Evolutionary conservation across 1,140 invertebrate genomes (phyloP).

Genomic region (Nymphalis io): DNA sequence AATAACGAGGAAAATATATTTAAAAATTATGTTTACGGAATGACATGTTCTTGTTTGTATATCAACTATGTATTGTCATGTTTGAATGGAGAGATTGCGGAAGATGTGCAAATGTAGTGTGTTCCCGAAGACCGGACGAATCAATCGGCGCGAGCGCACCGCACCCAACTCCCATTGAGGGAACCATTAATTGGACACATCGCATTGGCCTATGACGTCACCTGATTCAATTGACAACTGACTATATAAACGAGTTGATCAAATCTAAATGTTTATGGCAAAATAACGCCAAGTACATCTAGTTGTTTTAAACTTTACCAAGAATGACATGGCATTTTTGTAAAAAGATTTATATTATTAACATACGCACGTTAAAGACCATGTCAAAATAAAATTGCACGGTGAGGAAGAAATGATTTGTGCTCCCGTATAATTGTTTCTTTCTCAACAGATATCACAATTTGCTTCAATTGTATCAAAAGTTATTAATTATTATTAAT

Average conservation of each 20-base stretch:
- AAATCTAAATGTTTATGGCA: conserved; percentile 3
- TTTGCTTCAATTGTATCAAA: too few relatives aligned
- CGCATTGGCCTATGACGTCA: conserved; percentile 49
- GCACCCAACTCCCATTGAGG: conserved; percentile 60
- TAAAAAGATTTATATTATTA: conserved; percentile 49
- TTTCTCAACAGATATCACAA: too few relatives aligned
- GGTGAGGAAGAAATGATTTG: conserved; percentile 19
- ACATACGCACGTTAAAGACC: conserved; percentile 46
- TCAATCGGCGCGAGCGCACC: conserved; percentile 65
- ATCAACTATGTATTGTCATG: conserved; percentile 21
- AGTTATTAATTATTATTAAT: too few relatives aligned
- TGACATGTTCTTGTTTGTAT: not conserved
- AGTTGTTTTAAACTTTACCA: not conserved
- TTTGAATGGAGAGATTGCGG: conserved; percentile 58
- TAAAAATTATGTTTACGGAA: too few relatives aligned
- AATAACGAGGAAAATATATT: not conserved
- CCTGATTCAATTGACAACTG: conserved; percentile 38
- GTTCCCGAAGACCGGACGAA: conserved; percentile 66
- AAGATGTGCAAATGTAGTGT: conserved; percentile 57
- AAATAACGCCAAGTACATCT: not conserved
- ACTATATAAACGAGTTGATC: conserved; percentile 24
- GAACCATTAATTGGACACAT: conserved; percentile 57
- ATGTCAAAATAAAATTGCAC: conserved; percentile 17
- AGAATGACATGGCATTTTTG: not conserved
- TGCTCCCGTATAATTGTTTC: conserved; percentile 11